A percentile compares a stretch with the other conserved stretches of the same genome.
Conservation (phyloP, 2,888 invertebrate species). For the Girardia tigrina region DNA sequence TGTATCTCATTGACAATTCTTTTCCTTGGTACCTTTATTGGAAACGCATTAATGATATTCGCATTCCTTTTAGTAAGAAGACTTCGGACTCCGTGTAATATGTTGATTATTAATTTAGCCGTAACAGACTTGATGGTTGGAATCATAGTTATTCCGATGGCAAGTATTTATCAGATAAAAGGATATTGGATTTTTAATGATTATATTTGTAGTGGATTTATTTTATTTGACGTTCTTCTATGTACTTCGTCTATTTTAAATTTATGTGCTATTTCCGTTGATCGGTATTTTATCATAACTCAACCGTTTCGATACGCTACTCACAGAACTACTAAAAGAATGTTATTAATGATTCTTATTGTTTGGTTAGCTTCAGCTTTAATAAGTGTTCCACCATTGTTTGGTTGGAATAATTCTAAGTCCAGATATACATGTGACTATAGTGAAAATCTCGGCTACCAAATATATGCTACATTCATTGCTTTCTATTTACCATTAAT, state of each 20-base stretch:
- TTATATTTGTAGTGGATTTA: conserved; percentile 52
- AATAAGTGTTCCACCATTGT: conserved; percentile 71
- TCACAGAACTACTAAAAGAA: conserved; percentile 75
- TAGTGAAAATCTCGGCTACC: conserved; percentile 70
- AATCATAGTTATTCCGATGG: conserved; percentile 54
- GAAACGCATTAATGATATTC: conserved; percentile 53
- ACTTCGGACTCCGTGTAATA: conserved; percentile 50
- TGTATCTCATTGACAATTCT: conserved; percentile 42
- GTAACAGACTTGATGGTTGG: conserved; percentile 54
- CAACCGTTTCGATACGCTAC: conserved; percentile 86
- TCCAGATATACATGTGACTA: conserved; percentile 58
- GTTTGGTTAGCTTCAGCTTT: conserved; percentile 86
- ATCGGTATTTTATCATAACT: conserved; percentile 54
- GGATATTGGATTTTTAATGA: conserved; percentile 46
- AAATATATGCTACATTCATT: conserved; percentile 71
- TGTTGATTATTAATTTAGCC: conserved; percentile 52
- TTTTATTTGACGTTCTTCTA: conserved; percentile 53
- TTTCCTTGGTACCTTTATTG: conserved; percentile 52
- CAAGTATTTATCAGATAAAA: conserved; percentile 48
- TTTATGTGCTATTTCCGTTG: conserved; percentile 54
- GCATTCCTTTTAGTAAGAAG: conserved; percentile 53
- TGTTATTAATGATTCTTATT: conserved; percentile 66
- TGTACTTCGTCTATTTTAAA: conserved; percentile 56
- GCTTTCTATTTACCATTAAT: conserved; percentile 85
- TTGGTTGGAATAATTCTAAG: conserved; percentile 45